These are phyloP conservation scores for human DNA, from an alignment of 2,113 vertebrate genomes.

Conservation along the genomic window GRCh38 chr6:130345501-130346000, in stretches of 20 bases:
- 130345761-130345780: slow-evolving; percentile 2
- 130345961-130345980: neutral
- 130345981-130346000: neutral
- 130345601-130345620: neutral
- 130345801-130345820: neutral
- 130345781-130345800: neutral
- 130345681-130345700: neutral
- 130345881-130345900: neutral
- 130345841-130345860: neutral
- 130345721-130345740: neutral
- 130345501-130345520: neutral
- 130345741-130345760: neutral
- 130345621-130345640: neutral
- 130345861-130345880: neutral
- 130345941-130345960: neutral
- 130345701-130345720: neutral
- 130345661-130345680: neutral
- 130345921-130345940: neutral
- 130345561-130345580: neutral
- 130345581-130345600: neutral
- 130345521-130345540: neutral
- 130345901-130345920: neutral
- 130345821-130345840: neutral
- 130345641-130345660: neutral
- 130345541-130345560: neutral